Evolutionary conservation across 2,888 invertebrate genomes (phyloP).

Genomic region (Sinopyrophorus schimmeli): DNA sequence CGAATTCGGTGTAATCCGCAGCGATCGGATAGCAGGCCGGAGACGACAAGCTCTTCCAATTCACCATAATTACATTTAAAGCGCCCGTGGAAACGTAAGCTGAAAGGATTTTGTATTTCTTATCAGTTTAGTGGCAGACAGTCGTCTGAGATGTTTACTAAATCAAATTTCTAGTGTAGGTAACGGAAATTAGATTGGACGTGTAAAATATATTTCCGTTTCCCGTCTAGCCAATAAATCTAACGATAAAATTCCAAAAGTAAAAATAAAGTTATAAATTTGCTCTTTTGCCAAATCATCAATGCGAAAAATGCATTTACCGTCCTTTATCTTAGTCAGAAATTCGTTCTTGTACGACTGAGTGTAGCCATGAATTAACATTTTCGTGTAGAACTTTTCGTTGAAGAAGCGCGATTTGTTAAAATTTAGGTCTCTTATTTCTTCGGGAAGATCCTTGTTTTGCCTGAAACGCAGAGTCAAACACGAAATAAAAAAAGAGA

Average conservation of each 20-base stretch:
- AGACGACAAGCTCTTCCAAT: conserved; percentile 23
- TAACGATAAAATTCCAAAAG: no score
- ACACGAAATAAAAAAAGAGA: background rate
- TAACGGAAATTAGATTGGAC: background rate
- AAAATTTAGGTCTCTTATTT: conserved; percentile 18
- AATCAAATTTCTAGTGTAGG: background rate
- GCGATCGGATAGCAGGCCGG: conserved; percentile 23
- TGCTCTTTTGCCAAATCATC: conserved; percentile 12
- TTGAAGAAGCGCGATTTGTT: conserved; percentile 19
- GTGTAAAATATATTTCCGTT: conserved; percentile 10
- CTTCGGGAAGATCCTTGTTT: conserved; percentile 14
- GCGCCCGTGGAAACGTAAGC: conserved; percentile 8
- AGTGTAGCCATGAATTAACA: conserved; percentile 29
- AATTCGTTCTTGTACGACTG: conserved; percentile 25
- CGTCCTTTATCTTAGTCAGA: conserved; percentile 28
- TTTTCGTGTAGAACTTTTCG: conserved; percentile 18
- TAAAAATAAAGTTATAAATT: no score
- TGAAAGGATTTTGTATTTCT: conserved; percentile 6
- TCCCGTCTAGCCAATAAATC: conserved; percentile 16
- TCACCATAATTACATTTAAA: conserved; percentile 26
- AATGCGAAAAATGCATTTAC: conserved; percentile 22
- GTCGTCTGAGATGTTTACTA: background rate
- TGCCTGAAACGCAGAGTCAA: conserved; percentile 10
- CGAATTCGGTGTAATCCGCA: conserved; percentile 23
- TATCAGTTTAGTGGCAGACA: background rate